Evolutionary conservation across 2,113 vertebrate species (phyloP).

Genomic region (Percopsis transmontana): DNA sequence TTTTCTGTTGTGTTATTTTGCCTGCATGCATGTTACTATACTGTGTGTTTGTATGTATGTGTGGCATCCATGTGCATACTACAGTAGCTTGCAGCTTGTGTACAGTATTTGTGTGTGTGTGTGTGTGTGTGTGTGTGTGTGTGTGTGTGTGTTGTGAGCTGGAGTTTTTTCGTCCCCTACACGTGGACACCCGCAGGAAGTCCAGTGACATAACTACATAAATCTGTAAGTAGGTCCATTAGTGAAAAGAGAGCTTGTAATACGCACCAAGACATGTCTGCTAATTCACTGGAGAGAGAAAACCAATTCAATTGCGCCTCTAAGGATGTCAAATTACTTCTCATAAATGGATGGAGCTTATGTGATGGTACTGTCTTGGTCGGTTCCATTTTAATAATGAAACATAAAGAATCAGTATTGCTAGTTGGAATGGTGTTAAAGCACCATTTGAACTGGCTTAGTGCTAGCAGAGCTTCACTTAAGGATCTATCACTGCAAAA

Average conservation of each 20-base stretch:
- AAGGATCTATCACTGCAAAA: constrained; percentile 44
- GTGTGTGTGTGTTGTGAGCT: not conserved
- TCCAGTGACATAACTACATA: not conserved
- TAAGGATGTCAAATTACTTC: constrained; percentile 6
- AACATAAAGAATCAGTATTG: constrained; percentile 4
- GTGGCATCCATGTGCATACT: no score
- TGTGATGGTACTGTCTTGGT: constrained; percentile 12
- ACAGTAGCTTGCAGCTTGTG: no score
- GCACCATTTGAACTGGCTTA: constrained; percentile 37
- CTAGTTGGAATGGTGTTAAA: constrained; percentile 30
- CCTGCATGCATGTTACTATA: no score
- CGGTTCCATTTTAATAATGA: constrained; percentile 18
- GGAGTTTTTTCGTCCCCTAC: no score
- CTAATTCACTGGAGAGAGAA: constrained; percentile 10
- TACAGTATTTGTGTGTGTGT: constrained; percentile 3
- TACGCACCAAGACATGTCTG: constrained; percentile 10
- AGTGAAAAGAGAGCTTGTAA: not conserved
- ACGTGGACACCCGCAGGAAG: not conserved
- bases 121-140: not conserved
- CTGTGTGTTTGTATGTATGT: no score
- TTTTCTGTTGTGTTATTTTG: no score
- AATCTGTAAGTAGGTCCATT: constrained; percentile 7
- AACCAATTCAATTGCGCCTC: constrained; percentile 13
- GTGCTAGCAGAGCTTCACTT: constrained; percentile 41
- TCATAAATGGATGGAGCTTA: constrained; percentile 4